Conservation (phyloP, 2,113 vertebrate species). For the Sinocyclocheilus anshuiensis region DNA sequence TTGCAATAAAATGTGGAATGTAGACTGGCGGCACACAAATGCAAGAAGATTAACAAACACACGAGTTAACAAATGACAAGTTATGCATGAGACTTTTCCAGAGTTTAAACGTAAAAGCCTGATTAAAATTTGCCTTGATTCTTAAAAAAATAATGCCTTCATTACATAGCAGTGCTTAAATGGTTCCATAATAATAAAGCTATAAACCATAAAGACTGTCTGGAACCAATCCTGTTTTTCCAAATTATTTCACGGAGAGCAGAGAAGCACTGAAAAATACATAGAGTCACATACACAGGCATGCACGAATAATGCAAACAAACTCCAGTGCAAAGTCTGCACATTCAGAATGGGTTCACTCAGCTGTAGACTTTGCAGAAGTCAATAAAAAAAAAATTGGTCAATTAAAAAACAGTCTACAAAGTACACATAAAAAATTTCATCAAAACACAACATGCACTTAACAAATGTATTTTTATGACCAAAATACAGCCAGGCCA, state of each 20-base stretch:
- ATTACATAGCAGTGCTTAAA: not conserved
- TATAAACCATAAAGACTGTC: not conserved
- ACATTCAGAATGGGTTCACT: not conserved
- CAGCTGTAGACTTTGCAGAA: not conserved
- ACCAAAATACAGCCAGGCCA: too few species aligned
- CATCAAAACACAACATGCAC: too few species aligned
- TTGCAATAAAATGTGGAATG: too few species aligned
- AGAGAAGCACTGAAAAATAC: not conserved
- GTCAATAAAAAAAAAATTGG: not conserved
- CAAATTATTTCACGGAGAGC: not conserved
- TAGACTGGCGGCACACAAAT: too few species aligned
- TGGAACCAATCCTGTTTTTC: slow-evolving; percentile 14
- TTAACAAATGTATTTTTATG: too few species aligned
- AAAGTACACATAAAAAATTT: too few species aligned
- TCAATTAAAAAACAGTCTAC: not conserved
- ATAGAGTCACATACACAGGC: slow-evolving; percentile 24
- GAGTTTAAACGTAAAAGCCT: too few species aligned
- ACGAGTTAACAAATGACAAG: too few species aligned
- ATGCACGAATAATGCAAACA: not conserved
- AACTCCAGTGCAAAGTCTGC: not conserved
- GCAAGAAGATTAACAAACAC: too few species aligned
- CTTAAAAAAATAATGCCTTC: too few species aligned
- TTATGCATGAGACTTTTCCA: too few species aligned
- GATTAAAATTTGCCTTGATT: too few species aligned
- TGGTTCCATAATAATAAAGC: not conserved